Conservation (phyloP, 2,113 vertebrate species). For the Camarhynchus parvulus region DNA sequence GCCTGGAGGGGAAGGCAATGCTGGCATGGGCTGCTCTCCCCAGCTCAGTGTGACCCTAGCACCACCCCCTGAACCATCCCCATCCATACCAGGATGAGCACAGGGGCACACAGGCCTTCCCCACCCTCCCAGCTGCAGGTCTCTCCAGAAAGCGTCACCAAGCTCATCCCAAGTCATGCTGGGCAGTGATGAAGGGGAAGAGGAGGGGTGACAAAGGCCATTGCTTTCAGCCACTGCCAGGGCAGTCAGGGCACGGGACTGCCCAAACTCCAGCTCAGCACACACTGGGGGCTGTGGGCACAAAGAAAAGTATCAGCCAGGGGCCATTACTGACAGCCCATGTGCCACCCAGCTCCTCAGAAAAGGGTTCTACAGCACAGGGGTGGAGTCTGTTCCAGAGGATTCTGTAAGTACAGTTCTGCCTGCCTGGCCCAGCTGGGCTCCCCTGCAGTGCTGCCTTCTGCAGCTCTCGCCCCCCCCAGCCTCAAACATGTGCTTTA, state of each 20-base stretch:
- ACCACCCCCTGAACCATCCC: rapidly evolving
- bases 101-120: not conserved
- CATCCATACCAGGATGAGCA: rapidly evolving
- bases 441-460: not conserved
- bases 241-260: rapidly evolving
- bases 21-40: not conserved
- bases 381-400: not conserved
- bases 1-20: not conserved
- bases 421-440: not conserved
- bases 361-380: rapidly evolving
- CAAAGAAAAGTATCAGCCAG: not conserved
- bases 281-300: not conserved
- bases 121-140: not conserved
- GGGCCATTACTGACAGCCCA: not conserved
- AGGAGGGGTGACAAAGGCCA: not conserved
- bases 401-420: not conserved
- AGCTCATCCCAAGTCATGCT: not conserved
- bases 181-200: not conserved
- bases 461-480: not conserved
- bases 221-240: not conserved
- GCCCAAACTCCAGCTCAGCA: not conserved
- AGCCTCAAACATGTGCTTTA: not conserved
- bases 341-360: not conserved
- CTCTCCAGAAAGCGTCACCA: not conserved
- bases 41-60: rapidly evolving